These are phyloP conservation scores for Decapterus maruadsi DNA, from an alignment of 2,797 vertebrate species.

Conservation along the genomic window DNA sequence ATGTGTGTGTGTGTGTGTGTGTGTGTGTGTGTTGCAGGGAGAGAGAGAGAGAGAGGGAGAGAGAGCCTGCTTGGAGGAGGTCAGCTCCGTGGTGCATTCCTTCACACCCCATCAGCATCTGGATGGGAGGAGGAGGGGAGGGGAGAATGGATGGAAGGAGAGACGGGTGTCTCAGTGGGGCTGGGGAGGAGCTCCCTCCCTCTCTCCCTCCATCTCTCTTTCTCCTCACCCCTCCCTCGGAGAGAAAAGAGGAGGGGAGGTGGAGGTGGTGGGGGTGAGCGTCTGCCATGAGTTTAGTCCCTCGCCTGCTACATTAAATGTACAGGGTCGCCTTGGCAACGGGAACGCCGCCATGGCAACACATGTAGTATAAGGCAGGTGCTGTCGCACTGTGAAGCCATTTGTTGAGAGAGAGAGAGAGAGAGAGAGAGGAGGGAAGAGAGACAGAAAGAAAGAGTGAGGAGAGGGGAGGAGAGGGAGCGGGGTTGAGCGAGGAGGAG, in stretches of 20 bases:
- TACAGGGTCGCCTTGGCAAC: slow-evolving; percentile 90
- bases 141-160: slow-evolving; percentile 58
- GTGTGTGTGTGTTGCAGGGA: slow-evolving; percentile 3
- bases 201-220: neutral
- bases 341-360: slow-evolving; percentile 91
- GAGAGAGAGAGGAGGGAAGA: slow-evolving; percentile 32
- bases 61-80: slow-evolving; percentile 72
- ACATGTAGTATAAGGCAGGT: slow-evolving; percentile 88
- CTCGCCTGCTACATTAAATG: slow-evolving; percentile 87
- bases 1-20: slow-evolving; percentile 6
- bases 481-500: slow-evolving; percentile 42
- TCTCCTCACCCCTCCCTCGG: slow-evolving; percentile 8
- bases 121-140: slow-evolving; percentile 63
- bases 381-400: slow-evolving; percentile 89
- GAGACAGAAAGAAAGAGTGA: slow-evolving; percentile 23
- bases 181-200: slow-evolving; percentile 51
- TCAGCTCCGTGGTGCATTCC: slow-evolving; percentile 82
- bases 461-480: slow-evolving; percentile 20
- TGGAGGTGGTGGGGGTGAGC: slow-evolving; percentile 29
- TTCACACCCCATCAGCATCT: slow-evolving; percentile 84
- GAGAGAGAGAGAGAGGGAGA: neutral
- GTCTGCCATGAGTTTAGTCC: slow-evolving; percentile 87
- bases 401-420: slow-evolving; percentile 84
- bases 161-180: slow-evolving; percentile 62
- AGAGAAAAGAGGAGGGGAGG: slow-evolving; percentile 33